Base-by-base conservation (phyloP, 2,888 invertebrate genomes). In the Mythimna ferrago region DNA sequence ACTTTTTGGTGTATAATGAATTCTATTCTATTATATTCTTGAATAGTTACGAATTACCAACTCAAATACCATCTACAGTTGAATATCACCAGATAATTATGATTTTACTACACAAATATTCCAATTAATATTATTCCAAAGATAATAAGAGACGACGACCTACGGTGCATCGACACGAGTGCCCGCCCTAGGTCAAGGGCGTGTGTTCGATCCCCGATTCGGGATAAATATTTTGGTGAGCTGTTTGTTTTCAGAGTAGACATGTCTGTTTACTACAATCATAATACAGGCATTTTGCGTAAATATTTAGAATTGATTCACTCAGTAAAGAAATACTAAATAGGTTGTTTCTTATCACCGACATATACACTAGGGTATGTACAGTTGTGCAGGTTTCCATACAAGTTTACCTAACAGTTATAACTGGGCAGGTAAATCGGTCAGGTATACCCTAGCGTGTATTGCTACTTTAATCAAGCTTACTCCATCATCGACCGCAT, bases 141-240 rank as follows among this genome's bases (percentile, higher is more conserved):
- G 19, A 65, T 51, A 26, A 65, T 14, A 6, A 2, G 19, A 51
- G 32, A 21, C 66, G n/a, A 26, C 19, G 78, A 44, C 56, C 51
- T 53, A 69, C 21, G n/a, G 70, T 63, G 57, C 62, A 63, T 58
- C 57, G 57, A 70, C 63, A 26, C 2, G 16, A 48, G 26, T 38
- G 58, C 1, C 56, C 57, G 70, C n/a, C 44, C 51, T 54, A 58
- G 38, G 11, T 77, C 77, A 74, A 68, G 57, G 51, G 57, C 41
- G 38, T 26, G 41, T 6, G 35, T 58, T 38, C 32, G 41, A 77
- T 56, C 21, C 16, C 56, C 19, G 58, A 21, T 58, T 53, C 32
- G 26, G 62, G 38, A 58, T 71, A 70, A 70, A 64, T 78, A 75
- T 78, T 58, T 63, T 19, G 35, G 7, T 54, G 32, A 41, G 11